phyloP scores from a whole-genome alignment of 2,888 invertebrate species.

The Spialia ferax region DNA sequence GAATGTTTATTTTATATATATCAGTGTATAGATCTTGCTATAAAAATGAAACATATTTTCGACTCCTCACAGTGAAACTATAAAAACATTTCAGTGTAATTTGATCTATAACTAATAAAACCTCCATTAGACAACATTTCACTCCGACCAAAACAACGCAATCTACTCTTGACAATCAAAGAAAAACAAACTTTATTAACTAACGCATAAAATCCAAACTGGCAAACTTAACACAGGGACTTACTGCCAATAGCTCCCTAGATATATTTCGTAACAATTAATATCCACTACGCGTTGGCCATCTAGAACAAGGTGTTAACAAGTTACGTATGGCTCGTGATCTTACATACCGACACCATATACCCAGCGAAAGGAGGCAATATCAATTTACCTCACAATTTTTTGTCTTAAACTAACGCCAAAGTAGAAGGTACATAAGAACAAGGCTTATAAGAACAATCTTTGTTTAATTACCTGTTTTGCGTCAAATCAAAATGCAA shows the following conservation, averaged over 20 bases:
- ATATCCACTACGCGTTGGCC: slow-evolving; percentile 52
- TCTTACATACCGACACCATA: not conserved
- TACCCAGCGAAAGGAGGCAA: not conserved
- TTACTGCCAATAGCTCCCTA: slow-evolving; percentile 61
- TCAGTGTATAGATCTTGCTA: too few species aligned
- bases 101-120: too few species aligned
- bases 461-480: too few species aligned
- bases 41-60: too few species aligned
- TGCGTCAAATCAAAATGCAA: too few species aligned
- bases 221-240: slow-evolving; percentile 47
- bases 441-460: too few species aligned
- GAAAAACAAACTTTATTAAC: slow-evolving; percentile 2
- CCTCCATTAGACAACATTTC: not conserved
- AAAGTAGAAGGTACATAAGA: too few species aligned
- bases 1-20: too few species aligned
- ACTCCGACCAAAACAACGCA: not conserved
- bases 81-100: not conserved
- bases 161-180: not conserved
- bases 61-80: not conserved
- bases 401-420: too few species aligned
- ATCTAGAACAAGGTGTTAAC: slow-evolving; percentile 64
- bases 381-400: too few species aligned
- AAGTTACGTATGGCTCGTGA: slow-evolving; percentile 16
- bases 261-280: slow-evolving; percentile 58
- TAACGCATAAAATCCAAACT: slow-evolving; percentile 14